These are phyloP conservation scores for Chrosomus eos DNA, from an alignment of 2,797 vertebrate species.

Conservation along the genomic window DNA sequence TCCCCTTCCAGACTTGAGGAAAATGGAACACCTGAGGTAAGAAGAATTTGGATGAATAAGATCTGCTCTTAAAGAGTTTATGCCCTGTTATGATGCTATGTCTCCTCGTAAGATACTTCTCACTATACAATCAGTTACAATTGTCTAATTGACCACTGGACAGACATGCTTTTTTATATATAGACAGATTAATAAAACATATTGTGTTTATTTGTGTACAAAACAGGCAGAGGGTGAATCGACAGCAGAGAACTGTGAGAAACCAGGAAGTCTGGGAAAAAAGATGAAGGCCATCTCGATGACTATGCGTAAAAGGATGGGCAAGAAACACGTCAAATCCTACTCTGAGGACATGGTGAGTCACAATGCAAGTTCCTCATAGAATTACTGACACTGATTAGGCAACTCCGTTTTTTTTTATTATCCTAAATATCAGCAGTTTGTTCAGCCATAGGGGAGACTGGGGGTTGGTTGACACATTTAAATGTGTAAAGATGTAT, in stretches of 20 bases:
- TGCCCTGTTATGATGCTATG: background rate
- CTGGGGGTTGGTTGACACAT: background rate
- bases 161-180: background rate
- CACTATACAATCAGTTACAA: background rate
- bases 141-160: background rate
- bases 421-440: background rate
- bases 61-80: background rate
- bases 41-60: constrained; percentile 47
- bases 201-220: constrained; percentile 19
- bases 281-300: constrained; percentile 96
- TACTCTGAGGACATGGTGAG: constrained; percentile 89
- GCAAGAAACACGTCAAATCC: constrained; percentile 88
- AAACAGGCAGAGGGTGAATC: constrained; percentile 75
- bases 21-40: constrained; percentile 69
- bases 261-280: constrained; percentile 84
- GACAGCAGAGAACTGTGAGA: constrained; percentile 76
- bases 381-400: constrained; percentile 3
- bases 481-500: background rate
- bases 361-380: constrained; percentile 25
- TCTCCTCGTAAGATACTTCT: background rate
- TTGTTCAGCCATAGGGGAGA: background rate
- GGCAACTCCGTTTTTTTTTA: constrained; percentile 13
- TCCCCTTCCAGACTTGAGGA: constrained; percentile 78
- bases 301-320: constrained; percentile 93
- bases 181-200: background rate